Evolutionary conservation across 2,113 vertebrate species (phyloP), one percentile per base, ranked within the genome.

Genomic region (Caracal caracal): DNA sequence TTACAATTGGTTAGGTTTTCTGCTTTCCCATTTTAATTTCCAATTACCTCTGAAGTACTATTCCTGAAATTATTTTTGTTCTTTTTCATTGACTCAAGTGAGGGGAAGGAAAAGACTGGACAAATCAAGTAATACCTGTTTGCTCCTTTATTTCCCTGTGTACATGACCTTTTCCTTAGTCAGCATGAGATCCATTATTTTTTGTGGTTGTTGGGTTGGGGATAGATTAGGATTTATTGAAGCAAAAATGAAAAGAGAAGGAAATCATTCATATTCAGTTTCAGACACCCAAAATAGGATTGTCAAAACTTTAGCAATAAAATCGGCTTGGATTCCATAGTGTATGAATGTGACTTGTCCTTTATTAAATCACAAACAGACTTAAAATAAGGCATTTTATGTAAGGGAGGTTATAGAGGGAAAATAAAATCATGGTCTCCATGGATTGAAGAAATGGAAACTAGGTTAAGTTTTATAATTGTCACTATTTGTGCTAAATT

Each of bases 151-250:
- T 88, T 86, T 89, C 13, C 19, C 19, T 68, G 30, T n/a, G 13
- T 79, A 20, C 24, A 1, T 91, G 94, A 89, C 30, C 71, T 95
- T 97, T 93, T 49, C 33, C 68, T 92, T 96, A 85, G 79, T 66
- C 35, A 89, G 53, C 19, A 37, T 51, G 86, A n/a, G 17, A 88
- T 49, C 26, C 3, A 80, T 92, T 78, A 71, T 82, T 93, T 90
- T 83, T 97, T 73, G 86, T 17, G 56, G 26, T 49, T 94, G 33
- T 51, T 86, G 49, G 10, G 20, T 75, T 89, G 51, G 33, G 63
- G 51, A 17, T 59, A 90, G 86, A 94, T 89, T 86, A 88, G 33
- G 24, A 96, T 79, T 94, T 86, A 92, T 56, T 79, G 20, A 20
- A 95, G 28, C 26, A 53, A 73, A 96, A 94, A 59, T 37, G 13